Evolutionary conservation across 2,888 invertebrate genomes (phyloP).

Genomic region (Macaria notata): DNA sequence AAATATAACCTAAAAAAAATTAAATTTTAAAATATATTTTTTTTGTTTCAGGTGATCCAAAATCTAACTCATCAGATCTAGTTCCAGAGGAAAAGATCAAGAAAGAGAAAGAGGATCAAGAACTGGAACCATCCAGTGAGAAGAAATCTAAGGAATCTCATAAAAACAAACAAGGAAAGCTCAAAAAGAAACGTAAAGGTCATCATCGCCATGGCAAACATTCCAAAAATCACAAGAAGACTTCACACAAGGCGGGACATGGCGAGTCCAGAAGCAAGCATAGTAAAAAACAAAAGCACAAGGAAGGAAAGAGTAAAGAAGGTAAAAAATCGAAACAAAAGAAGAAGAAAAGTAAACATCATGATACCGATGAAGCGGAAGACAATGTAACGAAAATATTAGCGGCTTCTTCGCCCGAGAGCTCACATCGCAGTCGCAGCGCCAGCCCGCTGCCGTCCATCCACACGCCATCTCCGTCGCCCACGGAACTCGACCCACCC

Average conservation of each 20-base stretch:
- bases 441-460: slow-evolving; percentile 75
- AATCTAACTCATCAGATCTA: slow-evolving; percentile 58
- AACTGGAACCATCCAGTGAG: slow-evolving; percentile 37
- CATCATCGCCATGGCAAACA: slow-evolving; percentile 75
- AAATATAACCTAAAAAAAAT: no score
- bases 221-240: slow-evolving; percentile 70
- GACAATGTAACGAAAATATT: neutral
- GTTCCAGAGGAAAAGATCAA: slow-evolving; percentile 40
- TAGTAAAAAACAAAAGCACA: slow-evolving; percentile 63
- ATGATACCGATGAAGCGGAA: slow-evolving; percentile 34
- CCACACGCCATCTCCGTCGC: slow-evolving; percentile 69
- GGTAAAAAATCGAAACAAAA: slow-evolving; percentile 76
- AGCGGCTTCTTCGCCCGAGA: slow-evolving; percentile 56
- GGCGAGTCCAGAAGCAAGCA: slow-evolving; percentile 57
- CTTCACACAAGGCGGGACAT: slow-evolving; percentile 59
- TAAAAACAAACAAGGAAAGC: slow-evolving; percentile 65
- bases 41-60: slow-evolving; percentile 55
- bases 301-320: slow-evolving; percentile 67
- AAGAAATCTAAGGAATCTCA: slow-evolving; percentile 67
- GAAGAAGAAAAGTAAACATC: slow-evolving; percentile 71
- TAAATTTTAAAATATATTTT: no score
- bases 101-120: slow-evolving; percentile 18
- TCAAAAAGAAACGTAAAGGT: slow-evolving; percentile 71
- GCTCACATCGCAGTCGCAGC: slow-evolving; percentile 68
- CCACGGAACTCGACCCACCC: slow-evolving; percentile 45